Conservation (phyloP, 1,140 invertebrate genomes). For the Diachasma alloeum region DNA sequence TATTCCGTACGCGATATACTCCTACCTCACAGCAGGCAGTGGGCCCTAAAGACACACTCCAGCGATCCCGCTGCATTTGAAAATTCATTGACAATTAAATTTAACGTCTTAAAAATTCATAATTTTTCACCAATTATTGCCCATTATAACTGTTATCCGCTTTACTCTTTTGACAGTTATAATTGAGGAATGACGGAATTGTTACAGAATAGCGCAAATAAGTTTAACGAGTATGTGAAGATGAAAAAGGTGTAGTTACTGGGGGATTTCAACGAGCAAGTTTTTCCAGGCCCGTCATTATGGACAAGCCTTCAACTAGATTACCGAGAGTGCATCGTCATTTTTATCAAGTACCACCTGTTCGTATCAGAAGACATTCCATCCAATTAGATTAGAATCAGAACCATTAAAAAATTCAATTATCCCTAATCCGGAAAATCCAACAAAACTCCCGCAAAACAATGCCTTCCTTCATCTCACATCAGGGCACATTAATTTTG, state of each 20-base stretch:
- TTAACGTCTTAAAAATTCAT: not conserved
- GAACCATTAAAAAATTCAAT: not conserved
- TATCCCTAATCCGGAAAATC: too few relatives aligned
- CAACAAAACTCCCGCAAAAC: too few relatives aligned
- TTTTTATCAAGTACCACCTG: too few relatives aligned
- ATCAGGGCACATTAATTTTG: too few relatives aligned
- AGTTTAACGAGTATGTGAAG: not conserved
- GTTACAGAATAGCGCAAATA: not conserved
- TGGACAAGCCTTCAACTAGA: not conserved
- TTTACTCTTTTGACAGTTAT: not conserved
- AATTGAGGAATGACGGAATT: not conserved
- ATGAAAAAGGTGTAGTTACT: not conserved
- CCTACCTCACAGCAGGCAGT: not conserved
- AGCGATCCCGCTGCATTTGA: not conserved
- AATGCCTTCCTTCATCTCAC: too few relatives aligned
- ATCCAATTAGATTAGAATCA: not conserved
- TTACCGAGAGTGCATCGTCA: not conserved
- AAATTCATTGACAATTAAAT: not conserved
- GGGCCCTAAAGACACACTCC: not conserved
- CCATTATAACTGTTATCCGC: not conserved
- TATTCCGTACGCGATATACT: slow-evolving; percentile 7
- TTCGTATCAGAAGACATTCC: not conserved
- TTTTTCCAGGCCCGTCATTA: not conserved
- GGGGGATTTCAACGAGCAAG: not conserved
- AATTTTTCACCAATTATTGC: not conserved